Conservation (phyloP, 2,113 vertebrate genomes). For the Dicentrarchus labrax region DNA sequence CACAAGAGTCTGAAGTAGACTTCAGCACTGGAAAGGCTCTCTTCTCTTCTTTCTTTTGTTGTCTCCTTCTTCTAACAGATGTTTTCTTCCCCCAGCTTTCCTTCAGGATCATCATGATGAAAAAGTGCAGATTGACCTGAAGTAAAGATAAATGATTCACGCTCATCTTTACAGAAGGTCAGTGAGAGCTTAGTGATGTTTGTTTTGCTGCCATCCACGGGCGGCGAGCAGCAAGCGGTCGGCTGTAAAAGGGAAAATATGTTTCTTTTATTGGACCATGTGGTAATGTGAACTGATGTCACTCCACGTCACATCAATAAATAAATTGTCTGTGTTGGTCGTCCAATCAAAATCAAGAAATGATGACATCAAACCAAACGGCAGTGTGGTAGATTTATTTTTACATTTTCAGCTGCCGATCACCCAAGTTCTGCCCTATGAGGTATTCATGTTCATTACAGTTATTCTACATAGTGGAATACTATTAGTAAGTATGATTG, state of each 20-base stretch:
- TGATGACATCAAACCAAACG: neutral
- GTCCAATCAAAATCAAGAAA: neutral
- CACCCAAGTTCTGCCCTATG: neutral
- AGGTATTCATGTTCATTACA: neutral
- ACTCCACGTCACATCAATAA: conserved; percentile 26
- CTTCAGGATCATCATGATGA: neutral
- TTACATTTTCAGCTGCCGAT: neutral
- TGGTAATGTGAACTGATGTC: conserved; percentile 30
- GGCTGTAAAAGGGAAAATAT: conserved; percentile 41
- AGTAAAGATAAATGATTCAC: conserved; percentile 27
- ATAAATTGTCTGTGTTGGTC: conserved; percentile 3
- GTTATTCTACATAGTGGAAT: neutral
- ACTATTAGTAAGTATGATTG: too few species aligned
- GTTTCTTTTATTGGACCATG: conserved; percentile 19
- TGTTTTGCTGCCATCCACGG: neutral
- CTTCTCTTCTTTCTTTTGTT: neutral
- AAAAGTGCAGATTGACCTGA: neutral
- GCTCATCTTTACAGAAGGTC: neutral
- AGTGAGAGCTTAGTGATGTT: neutral
- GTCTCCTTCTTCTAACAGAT: neutral
- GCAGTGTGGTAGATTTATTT: neutral
- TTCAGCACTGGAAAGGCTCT: neutral
- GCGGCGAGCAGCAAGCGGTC: neutral
- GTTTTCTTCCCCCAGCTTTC: neutral
- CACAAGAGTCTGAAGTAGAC: neutral